Conservation (phyloP, 2,113 vertebrate species). For the Halcyon senegalensis region DNA sequence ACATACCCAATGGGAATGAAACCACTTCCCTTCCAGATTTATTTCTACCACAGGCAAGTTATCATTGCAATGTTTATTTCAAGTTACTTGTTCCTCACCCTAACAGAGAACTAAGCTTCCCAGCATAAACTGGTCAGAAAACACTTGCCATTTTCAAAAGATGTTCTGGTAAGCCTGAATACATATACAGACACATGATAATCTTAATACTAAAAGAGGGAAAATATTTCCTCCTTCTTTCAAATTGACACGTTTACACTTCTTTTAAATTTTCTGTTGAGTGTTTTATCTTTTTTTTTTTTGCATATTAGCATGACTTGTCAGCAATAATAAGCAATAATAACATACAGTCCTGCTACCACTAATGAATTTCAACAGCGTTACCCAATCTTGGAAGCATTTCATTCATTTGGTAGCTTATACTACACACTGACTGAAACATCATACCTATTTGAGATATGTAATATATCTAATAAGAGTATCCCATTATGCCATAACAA, state of each 20-base stretch:
- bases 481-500: background rate
- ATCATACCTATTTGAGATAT: background rate
- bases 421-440: background rate
- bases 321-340: background rate
- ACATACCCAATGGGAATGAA: background rate
- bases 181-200: background rate
- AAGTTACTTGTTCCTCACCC: background rate
- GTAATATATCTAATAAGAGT: background rate
- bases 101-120: background rate
- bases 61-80: background rate
- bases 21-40: background rate
- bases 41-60: background rate
- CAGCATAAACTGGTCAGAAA: background rate
- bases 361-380: background rate
- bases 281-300: background rate
- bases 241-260: background rate
- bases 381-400: background rate
- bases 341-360: background rate
- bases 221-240: background rate
- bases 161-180: background rate
- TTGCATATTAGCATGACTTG: background rate
- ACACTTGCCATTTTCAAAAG: background rate
- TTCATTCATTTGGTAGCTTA: background rate
- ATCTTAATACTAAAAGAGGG: background rate
- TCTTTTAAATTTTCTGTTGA: background rate